These are phyloP conservation scores for Orchestia grillus DNA, from an alignment of 1,140 invertebrate species.

Conservation along the genomic window DNA sequence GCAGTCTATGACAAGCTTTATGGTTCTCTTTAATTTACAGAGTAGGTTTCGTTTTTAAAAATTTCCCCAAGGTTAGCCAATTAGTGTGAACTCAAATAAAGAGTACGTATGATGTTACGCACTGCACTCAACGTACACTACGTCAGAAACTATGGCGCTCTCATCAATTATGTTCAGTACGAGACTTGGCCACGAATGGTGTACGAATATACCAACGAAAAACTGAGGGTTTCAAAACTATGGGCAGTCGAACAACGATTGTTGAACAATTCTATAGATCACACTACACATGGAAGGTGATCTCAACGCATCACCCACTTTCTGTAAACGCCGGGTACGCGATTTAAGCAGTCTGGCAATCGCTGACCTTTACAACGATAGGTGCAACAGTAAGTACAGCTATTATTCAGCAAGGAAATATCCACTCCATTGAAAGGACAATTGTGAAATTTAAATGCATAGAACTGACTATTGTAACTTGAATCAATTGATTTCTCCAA, in stretches of 20 bases:
- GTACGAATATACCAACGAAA: neutral
- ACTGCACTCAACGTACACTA: neutral
- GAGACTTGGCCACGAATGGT: neutral
- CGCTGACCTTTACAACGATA: neutral
- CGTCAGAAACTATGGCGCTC: neutral
- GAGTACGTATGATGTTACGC: too few species aligned
- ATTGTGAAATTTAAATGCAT: neutral
- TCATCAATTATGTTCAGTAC: neutral
- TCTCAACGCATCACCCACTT: neutral
- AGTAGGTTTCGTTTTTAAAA: too few species aligned
- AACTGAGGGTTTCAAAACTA: neutral
- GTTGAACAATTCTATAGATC: neutral
- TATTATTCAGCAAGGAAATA: neutral
- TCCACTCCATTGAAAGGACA: neutral
- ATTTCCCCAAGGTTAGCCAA: neutral
- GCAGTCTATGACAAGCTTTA: too few species aligned
- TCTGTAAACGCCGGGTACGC: neutral
- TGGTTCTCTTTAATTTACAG: too few species aligned
- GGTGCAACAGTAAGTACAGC: neutral
- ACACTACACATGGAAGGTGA: neutral
- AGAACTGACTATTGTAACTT: neutral
- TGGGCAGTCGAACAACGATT: neutral
- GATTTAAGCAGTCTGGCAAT: neutral
- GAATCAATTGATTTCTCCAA: neutral
- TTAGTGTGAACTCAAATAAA: too few species aligned